A percentile compares a stretch with the other conserved stretches of the same genome.
Evolutionary conservation across 2,888 invertebrate genomes (phyloP).

Genomic region (Lampropteryx suffumata): DNA sequence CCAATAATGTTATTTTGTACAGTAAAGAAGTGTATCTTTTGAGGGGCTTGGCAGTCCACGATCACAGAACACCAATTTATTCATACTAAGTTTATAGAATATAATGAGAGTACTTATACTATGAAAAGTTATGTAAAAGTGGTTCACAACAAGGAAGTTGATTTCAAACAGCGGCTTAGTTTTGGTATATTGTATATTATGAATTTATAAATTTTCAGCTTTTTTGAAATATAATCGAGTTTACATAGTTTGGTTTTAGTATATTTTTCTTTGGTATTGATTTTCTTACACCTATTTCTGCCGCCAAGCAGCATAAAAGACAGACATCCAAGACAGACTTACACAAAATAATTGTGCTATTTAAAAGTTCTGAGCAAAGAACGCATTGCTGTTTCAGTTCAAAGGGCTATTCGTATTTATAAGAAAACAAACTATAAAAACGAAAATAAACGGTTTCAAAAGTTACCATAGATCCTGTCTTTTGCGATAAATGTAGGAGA

Average conservation of each 20-base stretch:
- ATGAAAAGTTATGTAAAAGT: slow-evolving; percentile 56
- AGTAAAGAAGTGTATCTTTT: slow-evolving; percentile 35
- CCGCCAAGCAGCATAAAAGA: too few species aligned
- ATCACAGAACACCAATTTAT: slow-evolving; percentile 29
- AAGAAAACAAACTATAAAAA: too few species aligned
- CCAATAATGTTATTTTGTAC: slow-evolving; percentile 38
- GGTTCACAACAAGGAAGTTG: slow-evolving; percentile 49
- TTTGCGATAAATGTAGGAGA: too few species aligned
- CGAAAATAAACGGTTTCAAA: too few species aligned
- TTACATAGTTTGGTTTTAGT: slow-evolving; percentile 36
- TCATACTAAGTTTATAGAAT: slow-evolving; percentile 41
- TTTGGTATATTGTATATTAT: slow-evolving; percentile 66
- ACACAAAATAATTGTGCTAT: too few species aligned
- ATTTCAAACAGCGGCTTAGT: slow-evolving; percentile 38
- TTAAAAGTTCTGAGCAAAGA: too few species aligned
- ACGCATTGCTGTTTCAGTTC: too few species aligned
- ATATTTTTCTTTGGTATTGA: slow-evolving; percentile 30
- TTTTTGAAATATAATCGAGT: slow-evolving; percentile 70
- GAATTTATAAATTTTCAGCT: slow-evolving; percentile 76
- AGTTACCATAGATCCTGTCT: too few species aligned
- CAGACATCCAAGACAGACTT: too few species aligned
- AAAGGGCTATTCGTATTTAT: too few species aligned
- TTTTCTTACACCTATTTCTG: too few species aligned
- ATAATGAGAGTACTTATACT: slow-evolving; percentile 74
- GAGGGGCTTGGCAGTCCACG: slow-evolving; percentile 25